Evolutionary conservation across 2,113 vertebrate genomes (phyloP).

Genomic region (Ameiurus melas): DNA sequence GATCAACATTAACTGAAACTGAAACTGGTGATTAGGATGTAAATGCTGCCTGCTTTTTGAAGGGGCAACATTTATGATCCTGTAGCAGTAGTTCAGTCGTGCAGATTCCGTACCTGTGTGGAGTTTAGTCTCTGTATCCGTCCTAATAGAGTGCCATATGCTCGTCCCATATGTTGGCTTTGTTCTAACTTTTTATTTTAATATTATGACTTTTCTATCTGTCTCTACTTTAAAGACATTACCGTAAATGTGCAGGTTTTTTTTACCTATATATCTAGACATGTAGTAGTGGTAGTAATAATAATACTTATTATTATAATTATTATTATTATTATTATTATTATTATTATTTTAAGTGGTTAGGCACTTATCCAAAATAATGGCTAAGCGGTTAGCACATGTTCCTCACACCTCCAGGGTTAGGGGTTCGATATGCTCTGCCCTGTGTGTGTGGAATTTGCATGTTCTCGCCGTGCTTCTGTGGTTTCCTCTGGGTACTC

Average conservation of each 20-base stretch:
- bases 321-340: too few species aligned
- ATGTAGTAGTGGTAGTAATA: background rate
- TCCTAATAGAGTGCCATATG: background rate
- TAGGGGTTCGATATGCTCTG: too few species aligned
- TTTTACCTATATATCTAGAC: background rate
- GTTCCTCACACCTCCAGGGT: too few species aligned
- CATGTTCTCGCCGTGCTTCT: too few species aligned
- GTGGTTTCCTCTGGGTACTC: too few species aligned
- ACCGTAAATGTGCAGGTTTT: background rate
- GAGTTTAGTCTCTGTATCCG: background rate
- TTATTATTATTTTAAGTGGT: too few species aligned
- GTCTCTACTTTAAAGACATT: background rate
- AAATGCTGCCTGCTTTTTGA: background rate
- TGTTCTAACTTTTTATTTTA: background rate
- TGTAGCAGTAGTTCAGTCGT: background rate
- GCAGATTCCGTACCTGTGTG: background rate
- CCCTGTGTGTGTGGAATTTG: too few species aligned
- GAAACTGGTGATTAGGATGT: background rate
- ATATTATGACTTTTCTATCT: background rate
- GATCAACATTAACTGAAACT: too few species aligned
- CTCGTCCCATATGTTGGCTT: background rate
- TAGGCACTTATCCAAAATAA: too few species aligned
- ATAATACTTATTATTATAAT: background rate
- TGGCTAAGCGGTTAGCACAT: too few species aligned
- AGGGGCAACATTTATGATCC: background rate